Evolutionary conservation across 2,113 vertebrate species (phyloP).

Genomic region (Triplophysa tibetana): DNA sequence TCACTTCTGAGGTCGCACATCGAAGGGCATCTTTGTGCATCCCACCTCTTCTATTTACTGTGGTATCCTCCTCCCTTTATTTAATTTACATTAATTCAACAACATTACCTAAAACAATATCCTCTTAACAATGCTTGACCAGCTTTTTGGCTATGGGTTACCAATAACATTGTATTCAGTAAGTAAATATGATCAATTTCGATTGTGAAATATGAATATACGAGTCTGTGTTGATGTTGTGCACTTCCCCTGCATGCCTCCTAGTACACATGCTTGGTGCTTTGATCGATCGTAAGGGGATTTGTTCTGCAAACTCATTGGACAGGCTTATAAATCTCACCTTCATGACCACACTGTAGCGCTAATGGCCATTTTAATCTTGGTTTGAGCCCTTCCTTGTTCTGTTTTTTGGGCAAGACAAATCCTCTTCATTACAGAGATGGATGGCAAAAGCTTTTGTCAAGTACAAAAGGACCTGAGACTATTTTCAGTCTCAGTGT

Average conservation of each 20-base stretch:
- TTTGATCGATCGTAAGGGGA: constrained; percentile 25
- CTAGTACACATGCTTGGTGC: neutral
- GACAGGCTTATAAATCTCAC: constrained; percentile 14
- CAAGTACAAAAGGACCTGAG: neutral
- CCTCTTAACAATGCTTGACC: too few relatives aligned
- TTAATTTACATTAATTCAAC: too few relatives aligned
- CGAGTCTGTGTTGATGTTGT: too few relatives aligned
- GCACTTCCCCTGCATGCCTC: neutral
- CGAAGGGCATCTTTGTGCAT: too few relatives aligned
- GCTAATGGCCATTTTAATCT: constrained; percentile 21
- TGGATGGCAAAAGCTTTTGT: constrained; percentile 27
- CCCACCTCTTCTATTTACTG: too few relatives aligned
- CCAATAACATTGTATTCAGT: too few relatives aligned
- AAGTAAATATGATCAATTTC: too few relatives aligned
- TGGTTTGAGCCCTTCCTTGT: constrained; percentile 5
- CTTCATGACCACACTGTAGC: constrained; percentile 11
- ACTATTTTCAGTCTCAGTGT: neutral
- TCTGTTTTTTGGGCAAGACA: neutral
- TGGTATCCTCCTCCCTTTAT: too few relatives aligned
- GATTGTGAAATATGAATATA: neutral
- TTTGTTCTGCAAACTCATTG: constrained; percentile 4
- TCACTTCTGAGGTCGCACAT: too few relatives aligned
- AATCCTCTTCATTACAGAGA: constrained; percentile 46
- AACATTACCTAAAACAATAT: too few relatives aligned
- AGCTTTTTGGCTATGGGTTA: too few relatives aligned